These are phyloP conservation scores for Coluber constrictor DNA, from an alignment of 2,797 vertebrate genomes.

Conservation along the genomic window DNA sequence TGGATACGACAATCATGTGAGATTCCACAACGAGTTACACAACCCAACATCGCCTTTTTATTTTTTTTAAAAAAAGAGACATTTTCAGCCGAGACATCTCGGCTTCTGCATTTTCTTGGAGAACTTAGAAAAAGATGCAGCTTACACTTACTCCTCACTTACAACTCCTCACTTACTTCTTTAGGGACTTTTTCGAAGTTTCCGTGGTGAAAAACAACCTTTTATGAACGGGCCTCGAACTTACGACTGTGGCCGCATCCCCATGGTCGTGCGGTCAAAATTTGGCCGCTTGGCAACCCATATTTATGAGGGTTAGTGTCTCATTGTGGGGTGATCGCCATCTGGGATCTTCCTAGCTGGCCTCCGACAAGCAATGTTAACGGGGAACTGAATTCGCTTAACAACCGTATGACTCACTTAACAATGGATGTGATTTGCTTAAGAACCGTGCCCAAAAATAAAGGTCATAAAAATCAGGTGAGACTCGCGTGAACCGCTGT, in stretches of 20 bases:
- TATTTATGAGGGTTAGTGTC: not conserved
- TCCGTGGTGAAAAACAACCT: no score
- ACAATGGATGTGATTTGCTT: not conserved
- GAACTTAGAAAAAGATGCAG: not conserved
- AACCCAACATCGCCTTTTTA: not conserved
- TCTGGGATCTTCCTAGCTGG: no score
- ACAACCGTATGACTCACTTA: not conserved
- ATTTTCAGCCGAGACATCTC: not conserved
- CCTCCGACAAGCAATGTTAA: not conserved
- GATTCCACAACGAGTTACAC: constrained; percentile 3
- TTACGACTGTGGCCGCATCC: not conserved
- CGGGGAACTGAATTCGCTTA: not conserved
- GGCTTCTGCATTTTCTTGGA: not conserved
- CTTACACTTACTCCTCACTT: not conserved
- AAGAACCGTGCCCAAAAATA: not conserved
- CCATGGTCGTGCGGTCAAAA: not conserved
- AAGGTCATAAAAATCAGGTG: not conserved
- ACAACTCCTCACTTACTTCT: not conserved
- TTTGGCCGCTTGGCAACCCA: not conserved
- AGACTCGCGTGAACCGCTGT: not conserved
- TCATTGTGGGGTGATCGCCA: no score
- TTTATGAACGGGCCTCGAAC: not conserved
- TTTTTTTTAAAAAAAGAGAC: no score
- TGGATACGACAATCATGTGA: not conserved
- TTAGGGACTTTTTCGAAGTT: not conserved